These are phyloP conservation scores for Andricus quercusramuli DNA, from an alignment of 2,888 invertebrate genomes.

Conservation along the genomic window DNA sequence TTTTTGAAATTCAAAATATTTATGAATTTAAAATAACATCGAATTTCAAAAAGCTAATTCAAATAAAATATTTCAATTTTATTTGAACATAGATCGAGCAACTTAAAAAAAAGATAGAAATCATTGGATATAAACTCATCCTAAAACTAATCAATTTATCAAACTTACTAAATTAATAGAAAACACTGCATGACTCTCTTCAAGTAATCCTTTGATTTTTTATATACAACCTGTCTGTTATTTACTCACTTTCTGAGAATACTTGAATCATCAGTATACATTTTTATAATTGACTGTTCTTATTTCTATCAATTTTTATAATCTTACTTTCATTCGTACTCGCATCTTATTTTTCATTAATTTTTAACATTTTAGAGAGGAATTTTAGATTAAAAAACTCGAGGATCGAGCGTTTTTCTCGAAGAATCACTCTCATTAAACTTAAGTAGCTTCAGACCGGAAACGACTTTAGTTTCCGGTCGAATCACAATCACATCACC, in stretches of 20 bases:
- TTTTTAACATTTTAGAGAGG: not conserved
- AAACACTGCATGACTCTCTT: not conserved
- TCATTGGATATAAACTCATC: not conserved
- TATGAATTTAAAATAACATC: not conserved
- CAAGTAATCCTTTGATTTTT: not conserved
- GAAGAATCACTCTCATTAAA: not conserved
- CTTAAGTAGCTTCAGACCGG: not conserved
- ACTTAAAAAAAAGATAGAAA: not conserved
- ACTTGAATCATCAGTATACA: conserved; percentile 16
- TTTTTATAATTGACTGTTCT: conserved; percentile 2
- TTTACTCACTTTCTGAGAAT: conserved; percentile 33
- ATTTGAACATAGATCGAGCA: not conserved
- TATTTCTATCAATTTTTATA: not conserved
- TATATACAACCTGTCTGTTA: not conserved
- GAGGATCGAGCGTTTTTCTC: conserved; percentile 17
- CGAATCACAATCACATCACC: conserved; percentile 56
- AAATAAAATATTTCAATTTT: not conserved
- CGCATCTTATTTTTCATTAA: not conserved
- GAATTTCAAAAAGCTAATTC: not conserved
- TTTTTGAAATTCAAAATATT: not conserved
- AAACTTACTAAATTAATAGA: not conserved
- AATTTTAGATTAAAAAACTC: not conserved
- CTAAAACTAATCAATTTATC: not conserved
- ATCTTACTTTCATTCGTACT: not conserved
- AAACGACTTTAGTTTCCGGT: conserved; percentile 21